Base-by-base conservation (phyloP, 2,888 invertebrate species). In the Watsonalla cultraria region DNA sequence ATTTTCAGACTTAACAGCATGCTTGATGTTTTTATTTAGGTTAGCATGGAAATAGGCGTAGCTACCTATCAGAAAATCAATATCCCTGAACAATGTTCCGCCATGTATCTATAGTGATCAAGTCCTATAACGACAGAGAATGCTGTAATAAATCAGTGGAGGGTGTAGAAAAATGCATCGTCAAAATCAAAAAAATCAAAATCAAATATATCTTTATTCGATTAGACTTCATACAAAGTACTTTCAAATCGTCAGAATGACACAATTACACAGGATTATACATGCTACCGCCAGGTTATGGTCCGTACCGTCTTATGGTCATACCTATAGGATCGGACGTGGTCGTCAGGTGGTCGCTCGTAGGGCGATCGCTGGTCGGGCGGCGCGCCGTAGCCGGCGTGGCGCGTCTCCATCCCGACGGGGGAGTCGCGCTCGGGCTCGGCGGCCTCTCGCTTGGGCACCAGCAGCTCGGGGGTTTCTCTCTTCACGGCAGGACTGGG, bases 321-420 rank as follows among this genome's bases (percentile, higher is more conserved):
- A 61, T 68, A 90, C 90, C 90, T 90, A 70, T 95, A 93, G 0
- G 92, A 92, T 37, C 93, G 82, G 45, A 92, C 92, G 72, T 91
- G 91, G 70, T 91, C 91, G 57, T 93, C 93, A 2, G 94, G 93
- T 14, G 93, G 92, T 0, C 94, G 92, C 64, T 95, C 95, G 76
- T 95, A 95, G 0, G 94, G 92, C 52, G 93, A 93, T 37, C 93
- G 87, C 64, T 94, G 94, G 60, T 93, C 92, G 61, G 93, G 92
- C 75, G 93, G 93, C 80, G 94, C 94, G 65, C 92, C 93, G 80
- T 94, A 94, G 62, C 92, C 92, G 70, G 92, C 92, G 78, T 92
- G 92, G 78, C 92, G 90, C 80, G 94, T 92, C 76, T 95, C 95
- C 93, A 95, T 94, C 72, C 93, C 94, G 86, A 94, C 94, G 88